phyloP scores from a whole-genome alignment of 2,888 invertebrate species.

The Cecidostiba fungosa region DNA sequence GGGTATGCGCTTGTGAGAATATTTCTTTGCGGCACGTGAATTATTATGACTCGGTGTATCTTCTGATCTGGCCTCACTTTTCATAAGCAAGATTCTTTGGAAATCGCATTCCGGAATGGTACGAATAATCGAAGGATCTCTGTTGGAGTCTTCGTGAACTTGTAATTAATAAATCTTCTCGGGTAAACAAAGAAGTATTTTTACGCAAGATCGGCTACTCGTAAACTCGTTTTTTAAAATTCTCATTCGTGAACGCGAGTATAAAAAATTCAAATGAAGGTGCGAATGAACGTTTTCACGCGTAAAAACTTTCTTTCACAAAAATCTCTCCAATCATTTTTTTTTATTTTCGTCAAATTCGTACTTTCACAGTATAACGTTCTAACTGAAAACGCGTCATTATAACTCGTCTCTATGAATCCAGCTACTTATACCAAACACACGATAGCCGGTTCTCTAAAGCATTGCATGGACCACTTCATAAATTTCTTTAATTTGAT shows the following conservation, averaged over 20 bases:
- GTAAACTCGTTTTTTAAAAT: not conserved
- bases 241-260: not conserved
- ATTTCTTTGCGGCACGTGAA: conserved; percentile 3
- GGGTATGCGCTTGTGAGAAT: not conserved
- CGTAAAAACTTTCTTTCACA: not conserved
- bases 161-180: not conserved
- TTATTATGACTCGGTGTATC: conserved; percentile 16
- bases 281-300: not conserved
- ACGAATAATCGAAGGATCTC: not conserved
- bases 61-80: conserved; percentile 11
- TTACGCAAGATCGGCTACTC: not conserved
- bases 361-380: not conserved
- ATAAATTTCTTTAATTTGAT: conserved; percentile 32
- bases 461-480: not conserved
- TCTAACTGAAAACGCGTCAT: not conserved
- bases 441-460: not conserved
- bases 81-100: not conserved
- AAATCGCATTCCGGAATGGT: conserved; percentile 3
- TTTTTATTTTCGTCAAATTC: not conserved
- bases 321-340: not conserved
- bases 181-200: not conserved
- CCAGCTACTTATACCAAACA: not conserved
- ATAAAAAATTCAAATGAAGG: not conserved
- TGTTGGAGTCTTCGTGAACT: not conserved
- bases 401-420: not conserved